A percentile compares a stretch with the other conserved stretches of the same genome.
These are phyloP conservation scores for Capricornis sumatraensis DNA, from an alignment of 2,113 vertebrate species.

Conservation along the genomic window DNA sequence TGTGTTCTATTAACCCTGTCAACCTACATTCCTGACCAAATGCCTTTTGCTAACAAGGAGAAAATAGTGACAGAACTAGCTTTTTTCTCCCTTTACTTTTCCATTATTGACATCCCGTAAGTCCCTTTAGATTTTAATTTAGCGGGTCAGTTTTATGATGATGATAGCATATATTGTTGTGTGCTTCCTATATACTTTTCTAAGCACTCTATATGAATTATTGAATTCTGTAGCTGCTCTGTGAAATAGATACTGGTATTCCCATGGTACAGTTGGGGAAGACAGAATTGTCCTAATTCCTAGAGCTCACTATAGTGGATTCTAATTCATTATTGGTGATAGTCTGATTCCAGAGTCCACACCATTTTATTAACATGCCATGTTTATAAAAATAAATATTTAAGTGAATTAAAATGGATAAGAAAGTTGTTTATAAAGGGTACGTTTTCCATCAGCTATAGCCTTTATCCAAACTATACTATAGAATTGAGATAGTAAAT, in stretches of 20 bases:
- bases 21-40: conserved; percentile 65
- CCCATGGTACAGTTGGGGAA: background rate
- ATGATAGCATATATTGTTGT: background rate
- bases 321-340: background rate
- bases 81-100: background rate
- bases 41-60: conserved; percentile 67
- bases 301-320: background rate
- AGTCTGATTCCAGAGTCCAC: background rate
- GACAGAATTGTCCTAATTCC: background rate
- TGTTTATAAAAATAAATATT: conserved; percentile 10
- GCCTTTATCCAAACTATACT: background rate
- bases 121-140: conserved; percentile 29
- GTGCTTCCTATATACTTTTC: background rate
- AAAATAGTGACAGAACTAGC: conserved; percentile 43
- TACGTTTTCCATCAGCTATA: background rate
- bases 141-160: background rate
- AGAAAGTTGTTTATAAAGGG: background rate
- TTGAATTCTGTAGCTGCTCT: background rate
- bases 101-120: background rate
- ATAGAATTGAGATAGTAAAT: background rate
- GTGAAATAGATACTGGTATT: background rate
- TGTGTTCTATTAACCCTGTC: conserved; percentile 84
- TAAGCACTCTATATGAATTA: background rate
- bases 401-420: background rate
- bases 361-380: background rate